These are phyloP conservation scores for Diprion similis DNA, from an alignment of 1,140 invertebrate genomes.

Conservation along the genomic window DNA sequence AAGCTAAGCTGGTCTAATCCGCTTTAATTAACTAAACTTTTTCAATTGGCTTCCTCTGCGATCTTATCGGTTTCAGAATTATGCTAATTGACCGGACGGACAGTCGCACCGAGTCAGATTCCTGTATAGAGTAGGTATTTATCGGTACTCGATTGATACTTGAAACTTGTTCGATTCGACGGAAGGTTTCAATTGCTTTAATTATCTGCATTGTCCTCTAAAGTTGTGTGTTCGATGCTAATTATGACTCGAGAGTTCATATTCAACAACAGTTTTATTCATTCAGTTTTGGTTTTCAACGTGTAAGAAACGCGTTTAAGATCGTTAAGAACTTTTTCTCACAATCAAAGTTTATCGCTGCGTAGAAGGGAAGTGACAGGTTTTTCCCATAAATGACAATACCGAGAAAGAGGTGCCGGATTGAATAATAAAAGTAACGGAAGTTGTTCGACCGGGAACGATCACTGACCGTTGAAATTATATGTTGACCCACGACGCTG, in stretches of 20 bases:
- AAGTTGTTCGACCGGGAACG: not conserved
- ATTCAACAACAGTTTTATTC: too few species aligned
- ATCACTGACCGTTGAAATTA: not conserved
- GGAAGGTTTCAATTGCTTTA: not conserved
- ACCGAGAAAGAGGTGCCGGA: not conserved
- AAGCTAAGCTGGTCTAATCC: slow-evolving; percentile 23
- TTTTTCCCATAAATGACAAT: slow-evolving; percentile 1
- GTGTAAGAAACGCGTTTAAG: too few species aligned
- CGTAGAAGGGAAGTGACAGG: not conserved
- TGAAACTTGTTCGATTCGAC: not conserved
- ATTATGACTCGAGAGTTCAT: too few species aligned
- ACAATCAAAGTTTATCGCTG: too few species aligned
- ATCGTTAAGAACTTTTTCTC: too few species aligned
- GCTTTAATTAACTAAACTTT: slow-evolving; percentile 36
- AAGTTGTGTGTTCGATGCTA: too few species aligned
- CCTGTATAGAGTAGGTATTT: not conserved
- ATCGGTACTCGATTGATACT: not conserved
- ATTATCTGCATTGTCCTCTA: too few species aligned
- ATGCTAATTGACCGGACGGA: too few species aligned
- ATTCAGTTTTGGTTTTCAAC: too few species aligned
- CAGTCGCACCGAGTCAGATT: too few species aligned
- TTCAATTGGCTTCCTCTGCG: not conserved
- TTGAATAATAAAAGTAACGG: slow-evolving; percentile 1
- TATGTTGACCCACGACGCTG: not conserved
- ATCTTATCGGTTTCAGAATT: too few species aligned